Percentiles rank a stretch among this genome's conserved stretches.
phyloP scores from a whole-genome alignment of 2,888 invertebrate species.

The Hedychridium roseum region DNA sequence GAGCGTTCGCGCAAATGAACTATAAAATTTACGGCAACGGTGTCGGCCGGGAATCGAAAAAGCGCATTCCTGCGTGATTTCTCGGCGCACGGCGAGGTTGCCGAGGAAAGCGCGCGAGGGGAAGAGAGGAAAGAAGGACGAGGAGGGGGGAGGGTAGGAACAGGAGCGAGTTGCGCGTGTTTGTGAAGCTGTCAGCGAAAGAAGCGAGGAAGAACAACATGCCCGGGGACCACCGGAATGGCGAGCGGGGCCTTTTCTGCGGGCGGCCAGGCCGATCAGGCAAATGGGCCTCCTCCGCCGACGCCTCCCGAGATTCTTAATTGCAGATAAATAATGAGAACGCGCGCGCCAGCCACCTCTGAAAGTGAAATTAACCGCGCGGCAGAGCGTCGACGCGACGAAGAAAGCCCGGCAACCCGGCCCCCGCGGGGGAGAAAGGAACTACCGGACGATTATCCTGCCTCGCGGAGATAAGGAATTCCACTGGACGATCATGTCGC shows the following conservation, averaged over 20 bases:
- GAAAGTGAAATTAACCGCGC: slow-evolving; percentile 31
- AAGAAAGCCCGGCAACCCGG: no score
- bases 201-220: slow-evolving; percentile 18
- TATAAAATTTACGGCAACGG: no score
- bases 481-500: no score
- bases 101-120: slow-evolving; percentile 16
- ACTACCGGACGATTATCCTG: no score
- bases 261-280: slow-evolving; percentile 1
- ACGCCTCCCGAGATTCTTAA: slow-evolving; percentile 36
- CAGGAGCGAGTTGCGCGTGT: slow-evolving; percentile 22
- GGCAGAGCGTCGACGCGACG: slow-evolving; percentile 1
- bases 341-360: slow-evolving; percentile 28
- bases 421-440: no score
- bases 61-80: no score
- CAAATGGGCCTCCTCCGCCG: no score
- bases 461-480: no score
- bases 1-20: no score
- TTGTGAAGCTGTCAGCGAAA: slow-evolving; percentile 27
- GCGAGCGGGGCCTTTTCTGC: slow-evolving; percentile 21
- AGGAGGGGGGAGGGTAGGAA: slow-evolving; percentile 4
- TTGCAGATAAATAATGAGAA: slow-evolving; percentile 42
- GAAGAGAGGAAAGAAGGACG: slow-evolving; percentile 8
- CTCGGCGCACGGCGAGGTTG: no score
- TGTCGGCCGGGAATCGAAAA: no score
- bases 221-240: slow-evolving; percentile 43